Evolutionary conservation across 2,113 vertebrate genomes (phyloP).

Genomic region (Peucedramus taeniatus): DNA sequence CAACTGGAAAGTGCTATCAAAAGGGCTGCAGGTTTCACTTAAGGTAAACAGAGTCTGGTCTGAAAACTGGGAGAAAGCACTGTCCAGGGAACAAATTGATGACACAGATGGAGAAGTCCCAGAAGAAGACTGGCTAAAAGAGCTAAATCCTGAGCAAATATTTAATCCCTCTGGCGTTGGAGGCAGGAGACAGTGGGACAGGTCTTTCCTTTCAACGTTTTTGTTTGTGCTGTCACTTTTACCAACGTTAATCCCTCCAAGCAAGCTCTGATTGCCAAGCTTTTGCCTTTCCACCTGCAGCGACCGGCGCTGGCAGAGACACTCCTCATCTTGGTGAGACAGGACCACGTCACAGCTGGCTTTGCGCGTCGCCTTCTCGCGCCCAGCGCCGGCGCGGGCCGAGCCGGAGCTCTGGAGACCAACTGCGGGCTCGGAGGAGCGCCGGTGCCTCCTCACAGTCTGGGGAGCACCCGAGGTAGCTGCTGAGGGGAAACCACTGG

Average conservation of each 20-base stretch:
- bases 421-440: conserved; percentile 83
- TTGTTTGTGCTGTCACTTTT: conserved; percentile 56
- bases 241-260: conserved; percentile 67
- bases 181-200: conserved; percentile 69
- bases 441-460: conserved; percentile 70
- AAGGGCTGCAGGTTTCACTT: conserved; percentile 69
- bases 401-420: conserved; percentile 51
- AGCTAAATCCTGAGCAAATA: conserved; percentile 78
- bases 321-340: conserved; percentile 72
- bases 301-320: conserved; percentile 65
- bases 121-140: conserved; percentile 87
- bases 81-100: conserved; percentile 87
- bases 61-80: conserved; percentile 89
- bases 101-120: conserved; percentile 86
- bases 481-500: conserved; percentile 23
- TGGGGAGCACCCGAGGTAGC: conserved; percentile 35
- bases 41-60: conserved; percentile 77
- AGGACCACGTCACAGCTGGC: conserved; percentile 82
- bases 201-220: conserved; percentile 63
- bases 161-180: conserved; percentile 72
- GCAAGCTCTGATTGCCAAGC: conserved; percentile 67
- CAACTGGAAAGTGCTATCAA: conserved; percentile 54
- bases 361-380: conserved; percentile 70
- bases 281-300: conserved; percentile 81
- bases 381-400: neutral